Evolutionary conservation across 2,113 vertebrate genomes (phyloP).

Genomic region (Phyllostomus discolor): DNA sequence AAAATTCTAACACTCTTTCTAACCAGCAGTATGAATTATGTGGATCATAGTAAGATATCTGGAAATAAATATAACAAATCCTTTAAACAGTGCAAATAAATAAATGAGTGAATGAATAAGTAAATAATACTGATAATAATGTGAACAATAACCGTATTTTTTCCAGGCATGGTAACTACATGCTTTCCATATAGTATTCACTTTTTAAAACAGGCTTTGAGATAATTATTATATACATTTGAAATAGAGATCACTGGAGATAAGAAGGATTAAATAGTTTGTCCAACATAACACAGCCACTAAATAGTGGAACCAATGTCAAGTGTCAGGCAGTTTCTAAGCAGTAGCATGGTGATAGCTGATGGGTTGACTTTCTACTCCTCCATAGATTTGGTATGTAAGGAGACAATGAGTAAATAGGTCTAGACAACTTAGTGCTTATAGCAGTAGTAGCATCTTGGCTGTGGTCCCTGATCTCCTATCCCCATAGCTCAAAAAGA

Average conservation of each 20-base stretch:
- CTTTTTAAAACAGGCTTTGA: background rate
- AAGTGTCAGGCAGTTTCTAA: background rate
- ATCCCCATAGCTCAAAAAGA: background rate
- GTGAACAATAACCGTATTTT: background rate
- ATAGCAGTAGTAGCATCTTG: background rate
- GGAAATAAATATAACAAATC: background rate
- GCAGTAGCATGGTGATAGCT: background rate
- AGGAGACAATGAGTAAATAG: background rate
- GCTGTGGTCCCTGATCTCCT: background rate
- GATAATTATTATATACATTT: background rate
- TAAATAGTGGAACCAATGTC: background rate
- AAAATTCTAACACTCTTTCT: background rate
- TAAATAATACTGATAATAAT: background rate
- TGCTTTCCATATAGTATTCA: background rate
- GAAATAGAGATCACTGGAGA: background rate
- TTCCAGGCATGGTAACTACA: background rate
- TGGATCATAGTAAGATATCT: background rate
- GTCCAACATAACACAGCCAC: background rate
- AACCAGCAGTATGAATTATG: background rate
- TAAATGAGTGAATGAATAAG: background rate
- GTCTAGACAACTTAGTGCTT: background rate
- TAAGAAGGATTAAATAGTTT: background rate
- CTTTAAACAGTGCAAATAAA: background rate
- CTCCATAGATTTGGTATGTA: background rate
- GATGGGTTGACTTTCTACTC: background rate